A percentile compares a stretch with the other conserved stretches of the same genome.
Evolutionary conservation across 2,888 invertebrate species (phyloP).

Genomic region (Diplolepis rosae): DNA sequence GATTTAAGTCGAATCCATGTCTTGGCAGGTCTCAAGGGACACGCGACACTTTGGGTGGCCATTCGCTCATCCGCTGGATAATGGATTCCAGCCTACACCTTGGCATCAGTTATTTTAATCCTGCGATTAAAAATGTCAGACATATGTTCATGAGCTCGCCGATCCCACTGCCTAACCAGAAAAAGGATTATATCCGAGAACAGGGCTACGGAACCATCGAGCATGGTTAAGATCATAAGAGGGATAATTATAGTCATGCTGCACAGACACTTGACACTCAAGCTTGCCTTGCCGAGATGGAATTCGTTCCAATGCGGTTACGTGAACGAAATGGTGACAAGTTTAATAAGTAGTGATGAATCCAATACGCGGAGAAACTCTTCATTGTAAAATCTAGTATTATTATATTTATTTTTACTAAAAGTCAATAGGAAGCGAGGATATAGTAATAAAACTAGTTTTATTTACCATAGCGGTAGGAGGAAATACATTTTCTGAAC

Average conservation of each 20-base stretch:
- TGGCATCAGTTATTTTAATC: constrained; percentile 71
- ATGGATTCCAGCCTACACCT: constrained; percentile 64
- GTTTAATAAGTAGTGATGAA: neutral
- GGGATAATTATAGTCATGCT: neutral
- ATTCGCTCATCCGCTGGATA: constrained; percentile 61
- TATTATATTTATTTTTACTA: too few species aligned
- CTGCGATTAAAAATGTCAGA: constrained; percentile 72
- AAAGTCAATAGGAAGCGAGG: too few species aligned
- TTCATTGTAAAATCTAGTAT: too few species aligned
- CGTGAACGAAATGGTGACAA: neutral
- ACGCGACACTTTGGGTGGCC: constrained; percentile 68
- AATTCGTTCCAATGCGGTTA: neutral
- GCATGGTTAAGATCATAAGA: constrained; percentile 43
- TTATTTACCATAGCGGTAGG: too few species aligned
- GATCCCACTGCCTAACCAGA: constrained; percentile 50
- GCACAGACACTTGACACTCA: constrained; percentile 13
- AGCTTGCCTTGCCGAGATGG: neutral
- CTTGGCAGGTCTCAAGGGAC: constrained; percentile 48
- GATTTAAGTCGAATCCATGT: constrained; percentile 38
- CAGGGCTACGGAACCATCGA: constrained; percentile 47
- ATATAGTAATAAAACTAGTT: too few species aligned
- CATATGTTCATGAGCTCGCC: constrained; percentile 64
- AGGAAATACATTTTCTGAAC: too few species aligned
- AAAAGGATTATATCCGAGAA: constrained; percentile 59
- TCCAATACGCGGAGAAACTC: neutral